phyloP scores from a whole-genome alignment of 2,888 invertebrate genomes.

The Sesia bembeciformis region DNA sequence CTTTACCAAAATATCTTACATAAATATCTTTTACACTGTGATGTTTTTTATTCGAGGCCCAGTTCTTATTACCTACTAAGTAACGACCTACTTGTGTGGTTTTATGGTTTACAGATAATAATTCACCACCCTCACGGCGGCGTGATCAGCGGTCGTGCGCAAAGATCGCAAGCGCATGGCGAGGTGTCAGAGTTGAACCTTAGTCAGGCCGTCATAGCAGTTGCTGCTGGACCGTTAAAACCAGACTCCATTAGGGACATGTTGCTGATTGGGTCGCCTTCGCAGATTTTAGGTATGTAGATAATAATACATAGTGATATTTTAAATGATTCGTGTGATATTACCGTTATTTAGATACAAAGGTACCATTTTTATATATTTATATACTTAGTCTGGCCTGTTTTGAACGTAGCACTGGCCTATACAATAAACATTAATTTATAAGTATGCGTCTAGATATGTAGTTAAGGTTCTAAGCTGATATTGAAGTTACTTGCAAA shows the following conservation, averaged over 20 bases:
- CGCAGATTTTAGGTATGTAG: constrained; percentile 53
- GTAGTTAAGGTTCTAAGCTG: too few species aligned
- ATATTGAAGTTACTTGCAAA: too few species aligned
- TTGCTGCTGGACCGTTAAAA: constrained; percentile 81
- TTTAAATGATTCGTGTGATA: too few species aligned
- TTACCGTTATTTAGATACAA: too few species aligned
- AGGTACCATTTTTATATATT: too few species aligned
- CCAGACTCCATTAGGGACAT: constrained; percentile 82
- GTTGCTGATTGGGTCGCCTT: constrained; percentile 84
- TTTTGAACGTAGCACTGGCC: too few species aligned
- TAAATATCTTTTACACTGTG: neutral
- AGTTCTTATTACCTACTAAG: too few species aligned
- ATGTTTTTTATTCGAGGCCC: neutral
- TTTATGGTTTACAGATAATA: constrained; percentile 74
- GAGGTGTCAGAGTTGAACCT: constrained; percentile 84
- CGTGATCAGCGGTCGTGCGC: constrained; percentile 74
- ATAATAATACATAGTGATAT: too few species aligned
- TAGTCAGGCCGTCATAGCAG: constrained; percentile 84
- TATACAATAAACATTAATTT: too few species aligned
- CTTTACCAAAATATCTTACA: neutral
- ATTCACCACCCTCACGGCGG: constrained; percentile 88
- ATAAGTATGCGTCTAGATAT: too few species aligned
- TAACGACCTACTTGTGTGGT: constrained; percentile 25
- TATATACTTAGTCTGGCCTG: too few species aligned
- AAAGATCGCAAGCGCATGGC: constrained; percentile 77